These are phyloP conservation scores for Schizothorax lantsangensis DNA, from an alignment of 2,797 vertebrate genomes.

Conservation along the genomic window DNA sequence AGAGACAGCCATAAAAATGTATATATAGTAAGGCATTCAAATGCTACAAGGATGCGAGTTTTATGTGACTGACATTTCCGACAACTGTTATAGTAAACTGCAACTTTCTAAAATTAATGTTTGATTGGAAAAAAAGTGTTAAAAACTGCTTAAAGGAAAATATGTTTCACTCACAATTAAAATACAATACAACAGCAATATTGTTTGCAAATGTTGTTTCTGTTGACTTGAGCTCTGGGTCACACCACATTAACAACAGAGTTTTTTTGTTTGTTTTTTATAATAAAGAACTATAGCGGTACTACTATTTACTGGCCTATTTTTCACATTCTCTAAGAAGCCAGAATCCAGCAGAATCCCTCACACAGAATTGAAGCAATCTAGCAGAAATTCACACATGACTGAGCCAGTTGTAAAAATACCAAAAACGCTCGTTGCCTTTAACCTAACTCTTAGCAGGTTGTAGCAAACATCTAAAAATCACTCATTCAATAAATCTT, in stretches of 20 bases:
- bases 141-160: neutral
- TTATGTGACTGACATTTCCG: neutral
- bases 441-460: neutral
- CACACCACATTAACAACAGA: neutral
- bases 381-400: neutral
- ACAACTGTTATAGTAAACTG: neutral
- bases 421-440: neutral
- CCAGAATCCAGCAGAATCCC: neutral
- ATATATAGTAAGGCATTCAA: neutral
- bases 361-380: neutral
- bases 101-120: neutral
- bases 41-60: neutral
- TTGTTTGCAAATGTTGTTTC: neutral
- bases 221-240: neutral
- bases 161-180: neutral
- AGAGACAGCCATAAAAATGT: no score
- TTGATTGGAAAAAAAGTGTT: neutral
- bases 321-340: neutral
- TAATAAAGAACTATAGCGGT: neutral
- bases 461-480: slow-evolving; percentile 26
- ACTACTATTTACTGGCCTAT: neutral
- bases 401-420: neutral
- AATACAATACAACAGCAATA: neutral
- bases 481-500: slow-evolving; percentile 41
- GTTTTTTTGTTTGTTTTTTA: neutral